These are phyloP conservation scores for Rhagoletis pomonella DNA, from an alignment of 1,140 invertebrate species.

Conservation along the genomic window DNA sequence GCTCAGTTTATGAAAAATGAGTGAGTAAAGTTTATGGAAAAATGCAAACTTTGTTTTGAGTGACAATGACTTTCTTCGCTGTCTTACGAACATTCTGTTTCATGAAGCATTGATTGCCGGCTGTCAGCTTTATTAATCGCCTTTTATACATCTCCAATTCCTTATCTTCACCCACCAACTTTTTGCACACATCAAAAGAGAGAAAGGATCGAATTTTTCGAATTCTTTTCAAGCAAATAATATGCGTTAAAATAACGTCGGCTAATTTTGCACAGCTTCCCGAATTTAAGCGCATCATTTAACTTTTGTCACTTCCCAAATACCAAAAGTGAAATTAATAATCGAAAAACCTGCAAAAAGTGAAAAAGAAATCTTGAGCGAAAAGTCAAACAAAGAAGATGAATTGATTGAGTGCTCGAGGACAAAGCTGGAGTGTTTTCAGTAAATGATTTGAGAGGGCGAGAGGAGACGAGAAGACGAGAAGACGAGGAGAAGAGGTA, in stretches of 20 bases:
- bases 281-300: slow-evolving; percentile 69
- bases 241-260: background rate
- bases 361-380: slow-evolving; percentile 59
- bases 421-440: slow-evolving; percentile 9
- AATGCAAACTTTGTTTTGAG: background rate
- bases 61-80: background rate
- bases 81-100: background rate
- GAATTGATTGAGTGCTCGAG: slow-evolving; percentile 59
- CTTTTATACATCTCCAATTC: background rate
- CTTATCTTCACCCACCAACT: background rate
- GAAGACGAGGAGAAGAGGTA: background rate
- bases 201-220: background rate
- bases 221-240: background rate
- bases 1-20: no score
- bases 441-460: background rate
- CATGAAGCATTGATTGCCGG: background rate
- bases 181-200: background rate
- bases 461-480: background rate
- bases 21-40: background rate
- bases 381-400: slow-evolving; percentile 63
- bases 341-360: slow-evolving; percentile 55
- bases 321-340: slow-evolving; percentile 40
- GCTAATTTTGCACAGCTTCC: slow-evolving; percentile 39
- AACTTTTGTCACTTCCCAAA: slow-evolving; percentile 67
- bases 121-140: background rate